Conservation (phyloP, 2,888 invertebrate genomes). For the Cloeon dipterum region DNA sequence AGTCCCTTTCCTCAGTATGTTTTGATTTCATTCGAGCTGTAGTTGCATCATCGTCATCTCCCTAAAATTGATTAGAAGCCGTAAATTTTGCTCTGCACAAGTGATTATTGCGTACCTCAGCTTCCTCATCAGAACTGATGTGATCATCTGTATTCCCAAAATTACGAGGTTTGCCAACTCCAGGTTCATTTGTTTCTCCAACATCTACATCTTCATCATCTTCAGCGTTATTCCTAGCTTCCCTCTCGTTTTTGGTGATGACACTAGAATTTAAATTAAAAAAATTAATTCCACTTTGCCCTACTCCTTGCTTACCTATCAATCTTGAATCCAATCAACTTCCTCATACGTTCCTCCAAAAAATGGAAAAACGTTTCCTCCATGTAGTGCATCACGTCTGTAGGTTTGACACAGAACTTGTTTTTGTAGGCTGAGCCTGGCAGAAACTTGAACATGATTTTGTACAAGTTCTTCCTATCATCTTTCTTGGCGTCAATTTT, state of each 20-base stretch:
- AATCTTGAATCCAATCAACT: conserved; percentile 26
- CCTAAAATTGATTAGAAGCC: conserved; percentile 2
- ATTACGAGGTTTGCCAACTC: conserved; percentile 12
- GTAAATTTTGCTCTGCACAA: background rate
- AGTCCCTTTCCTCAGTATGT: conserved; percentile 32
- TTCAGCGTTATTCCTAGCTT: conserved; percentile 1
- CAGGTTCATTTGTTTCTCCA: conserved; percentile 7
- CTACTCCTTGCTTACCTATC: background rate
- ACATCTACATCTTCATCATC: conserved; percentile 10
- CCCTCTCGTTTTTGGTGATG: background rate
- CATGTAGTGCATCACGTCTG: conserved; percentile 45
- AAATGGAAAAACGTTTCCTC: conserved; percentile 43
- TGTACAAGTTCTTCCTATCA: too few species aligned
- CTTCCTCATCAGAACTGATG: conserved; percentile 44
- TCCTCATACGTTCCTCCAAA: conserved; percentile 36
- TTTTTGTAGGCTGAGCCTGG: conserved; percentile 48
- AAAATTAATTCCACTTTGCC: background rate
- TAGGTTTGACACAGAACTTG: conserved; percentile 45
- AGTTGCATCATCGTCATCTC: conserved; percentile 23
- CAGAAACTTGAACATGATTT: conserved; percentile 47
- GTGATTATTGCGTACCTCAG: conserved; percentile 20
- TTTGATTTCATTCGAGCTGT: conserved; percentile 17
- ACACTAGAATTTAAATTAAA: background rate
- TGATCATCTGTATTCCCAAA: conserved; percentile 13
- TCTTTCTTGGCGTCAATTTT: conserved; percentile 28